Evolutionary conservation across 2,797 vertebrate species (phyloP), one percentile per base, ranked within the genome.

Genomic region (Botia kubotai): DNA sequence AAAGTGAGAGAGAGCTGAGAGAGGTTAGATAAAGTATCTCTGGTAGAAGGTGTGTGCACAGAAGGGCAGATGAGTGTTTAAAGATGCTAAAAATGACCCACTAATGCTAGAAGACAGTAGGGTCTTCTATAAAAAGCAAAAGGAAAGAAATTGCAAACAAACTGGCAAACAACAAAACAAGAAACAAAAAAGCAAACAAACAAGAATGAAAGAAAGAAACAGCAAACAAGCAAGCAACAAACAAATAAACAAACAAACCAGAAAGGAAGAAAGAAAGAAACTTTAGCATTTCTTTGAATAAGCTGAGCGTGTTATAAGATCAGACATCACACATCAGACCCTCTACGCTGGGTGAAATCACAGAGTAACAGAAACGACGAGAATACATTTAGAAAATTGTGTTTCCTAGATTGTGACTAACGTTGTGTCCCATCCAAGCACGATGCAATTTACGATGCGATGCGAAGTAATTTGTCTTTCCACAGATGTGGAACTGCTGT

Each of bases 1-100:
- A 60, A 17, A 23, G 8, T 14, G 48, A 33, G 72, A 63, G 19
- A 6, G 6, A 29, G 63, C 33, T 13, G 55, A 69, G 36, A 68
- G 79, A 68, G 55, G 17, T 46, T 74, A 0, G 63, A 36, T 52
- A 77, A 65, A 79, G 58, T 75, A 71, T 50, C 21, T 84, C 43
- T 57, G 39, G 13, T 67, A 52, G 16, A 80, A 75, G 53, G 55
- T 65, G 46, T 63, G 69, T 55, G 23, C 66, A 52, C 62, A 36
- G 17, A 75, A 39, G 26, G 70, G 17, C 66, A 72, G 21, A 78
- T 5, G 6, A 71, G 21, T 29, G 65, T 29, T 65, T 63, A 46
- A 65, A 55, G 48, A 36, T 36, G 74, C 62, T 50, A 58, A 5
- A 52, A 62, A 52, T 73, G 69, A 81, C 17, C 71, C 82, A 79